phyloP scores from a whole-genome alignment of 2,888 invertebrate genomes.

The Drosophila infuscata region DNA sequence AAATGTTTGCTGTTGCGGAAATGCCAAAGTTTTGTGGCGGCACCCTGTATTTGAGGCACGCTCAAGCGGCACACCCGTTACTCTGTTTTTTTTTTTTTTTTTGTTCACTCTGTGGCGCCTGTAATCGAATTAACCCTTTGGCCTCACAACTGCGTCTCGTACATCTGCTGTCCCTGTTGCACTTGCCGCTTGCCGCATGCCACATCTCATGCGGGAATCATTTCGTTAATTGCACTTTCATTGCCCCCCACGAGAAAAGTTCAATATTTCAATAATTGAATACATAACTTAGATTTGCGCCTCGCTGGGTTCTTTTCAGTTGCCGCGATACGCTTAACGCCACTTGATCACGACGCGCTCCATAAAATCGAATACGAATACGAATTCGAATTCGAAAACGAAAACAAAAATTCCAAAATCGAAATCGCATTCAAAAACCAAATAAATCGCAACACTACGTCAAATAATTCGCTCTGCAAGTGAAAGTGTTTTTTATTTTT shows the following conservation, averaged over 20 bases:
- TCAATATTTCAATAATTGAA: constrained; percentile 70
- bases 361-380: constrained; percentile 30
- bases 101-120: constrained; percentile 15
- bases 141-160: constrained; percentile 14
- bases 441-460: constrained; percentile 10
- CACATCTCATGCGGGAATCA: constrained; percentile 24
- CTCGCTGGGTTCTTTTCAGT: constrained; percentile 58
- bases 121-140: constrained; percentile 80
- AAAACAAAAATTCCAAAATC: constrained; percentile 28
- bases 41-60: constrained; percentile 49
- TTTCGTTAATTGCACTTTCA: constrained; percentile 77
- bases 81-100: not conserved
- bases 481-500: constrained; percentile 65
- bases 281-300: constrained; percentile 69
- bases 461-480: constrained; percentile 34
- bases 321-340: constrained; percentile 58
- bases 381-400: constrained; percentile 24
- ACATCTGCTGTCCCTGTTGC: constrained; percentile 36
- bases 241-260: constrained; percentile 48
- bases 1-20: constrained; percentile 16
- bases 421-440: constrained; percentile 26
- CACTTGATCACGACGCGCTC: constrained; percentile 61
- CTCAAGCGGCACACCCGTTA: constrained; percentile 44
- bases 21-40: constrained; percentile 1
- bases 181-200: constrained; percentile 29